phyloP scores from a whole-genome alignment of 2,797 vertebrate species.

The Tachyglossus aculeatus region DNA sequence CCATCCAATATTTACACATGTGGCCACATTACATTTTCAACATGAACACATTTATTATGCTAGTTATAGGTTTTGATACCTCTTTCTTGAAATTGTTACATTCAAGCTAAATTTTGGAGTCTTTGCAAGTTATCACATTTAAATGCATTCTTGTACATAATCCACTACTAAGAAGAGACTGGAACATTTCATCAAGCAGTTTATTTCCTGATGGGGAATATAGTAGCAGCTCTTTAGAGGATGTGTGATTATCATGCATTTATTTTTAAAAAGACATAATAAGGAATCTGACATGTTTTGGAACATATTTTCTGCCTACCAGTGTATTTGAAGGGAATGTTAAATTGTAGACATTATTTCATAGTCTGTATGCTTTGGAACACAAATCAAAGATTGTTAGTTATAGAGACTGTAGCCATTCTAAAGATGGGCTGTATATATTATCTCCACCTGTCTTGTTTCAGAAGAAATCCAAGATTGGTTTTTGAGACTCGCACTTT shows the following conservation, averaged over 20 bases:
- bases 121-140: constrained; percentile 42
- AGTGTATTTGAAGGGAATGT: constrained; percentile 78
- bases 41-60: constrained; percentile 52
- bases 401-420: constrained; percentile 75
- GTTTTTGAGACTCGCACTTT: constrained; percentile 58
- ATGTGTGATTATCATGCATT: constrained; percentile 71
- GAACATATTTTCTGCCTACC: constrained; percentile 72
- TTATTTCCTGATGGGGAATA: constrained; percentile 66
- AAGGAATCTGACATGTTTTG: constrained; percentile 72
- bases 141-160: constrained; percentile 43
- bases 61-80: constrained; percentile 53
- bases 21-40: no score
- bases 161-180: constrained; percentile 52
- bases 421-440: constrained; percentile 78
- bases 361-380: constrained; percentile 82
- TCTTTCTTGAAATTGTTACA: constrained; percentile 62
- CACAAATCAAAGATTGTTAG: constrained; percentile 84
- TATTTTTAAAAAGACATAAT: constrained; percentile 73
- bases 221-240: constrained; percentile 66
- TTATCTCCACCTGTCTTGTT: constrained; percentile 74
- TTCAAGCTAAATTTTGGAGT: constrained; percentile 17
- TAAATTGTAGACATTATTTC: constrained; percentile 82
- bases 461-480: constrained; percentile 70
- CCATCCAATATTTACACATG: constrained; percentile 35
- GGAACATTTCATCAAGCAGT: constrained; percentile 52